phyloP scores from a whole-genome alignment of 2,888 invertebrate genomes.

The Keiferia lycopersicella region DNA sequence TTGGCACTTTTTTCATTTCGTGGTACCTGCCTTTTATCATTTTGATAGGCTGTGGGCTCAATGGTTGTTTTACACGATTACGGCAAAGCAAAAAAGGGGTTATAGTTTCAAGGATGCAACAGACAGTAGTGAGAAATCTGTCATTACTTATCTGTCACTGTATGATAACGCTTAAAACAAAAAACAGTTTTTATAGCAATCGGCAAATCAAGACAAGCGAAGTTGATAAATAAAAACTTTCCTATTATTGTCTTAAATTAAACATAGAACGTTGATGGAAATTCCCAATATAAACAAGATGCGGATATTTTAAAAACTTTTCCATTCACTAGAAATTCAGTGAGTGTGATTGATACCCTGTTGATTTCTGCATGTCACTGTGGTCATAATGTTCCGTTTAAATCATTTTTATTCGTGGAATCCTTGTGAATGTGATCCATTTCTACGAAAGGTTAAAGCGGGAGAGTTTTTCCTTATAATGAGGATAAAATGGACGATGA shows the following conservation, averaged over 20 bases:
- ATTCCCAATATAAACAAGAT: neutral
- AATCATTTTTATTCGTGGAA: neutral
- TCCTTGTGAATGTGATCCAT: neutral
- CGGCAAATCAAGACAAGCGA: no score
- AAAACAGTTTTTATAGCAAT: no score
- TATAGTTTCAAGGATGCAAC: neutral
- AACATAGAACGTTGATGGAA: no score
- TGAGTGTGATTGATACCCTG: neutral
- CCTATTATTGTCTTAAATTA: no score
- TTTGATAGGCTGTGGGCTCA: neutral
- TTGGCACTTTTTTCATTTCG: conserved; percentile 29
- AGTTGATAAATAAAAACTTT: no score
- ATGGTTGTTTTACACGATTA: no score
- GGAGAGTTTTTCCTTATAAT: neutral
- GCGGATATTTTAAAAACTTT: neutral
- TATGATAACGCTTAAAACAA: no score
- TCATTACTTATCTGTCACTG: no score
- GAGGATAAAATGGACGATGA: neutral
- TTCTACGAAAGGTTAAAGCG: neutral
- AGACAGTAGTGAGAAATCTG: no score
- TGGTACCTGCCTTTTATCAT: neutral
- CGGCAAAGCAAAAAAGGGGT: no score
- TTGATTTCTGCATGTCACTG: neutral
- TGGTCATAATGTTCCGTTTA: neutral
- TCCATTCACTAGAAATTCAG: neutral